Conservation (phyloP, 2,888 invertebrate species). For the Cheilosia vernalis region DNA sequence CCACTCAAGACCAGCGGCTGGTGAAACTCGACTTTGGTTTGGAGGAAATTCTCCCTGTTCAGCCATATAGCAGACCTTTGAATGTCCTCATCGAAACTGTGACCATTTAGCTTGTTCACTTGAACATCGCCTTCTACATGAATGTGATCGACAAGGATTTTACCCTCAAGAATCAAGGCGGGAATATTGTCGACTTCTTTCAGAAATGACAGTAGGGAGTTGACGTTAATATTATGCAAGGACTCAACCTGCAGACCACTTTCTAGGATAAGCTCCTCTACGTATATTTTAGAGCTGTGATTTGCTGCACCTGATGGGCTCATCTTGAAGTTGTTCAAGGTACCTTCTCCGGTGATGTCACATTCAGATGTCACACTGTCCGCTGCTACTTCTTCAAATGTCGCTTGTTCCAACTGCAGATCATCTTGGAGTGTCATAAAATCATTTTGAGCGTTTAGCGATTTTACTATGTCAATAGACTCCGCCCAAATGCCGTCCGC, state of each 20-base stretch:
- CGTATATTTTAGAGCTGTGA: constrained; percentile 78
- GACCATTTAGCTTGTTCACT: constrained; percentile 77
- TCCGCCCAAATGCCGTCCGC: constrained; percentile 76
- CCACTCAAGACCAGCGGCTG: constrained; percentile 77
- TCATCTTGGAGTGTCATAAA: constrained; percentile 79
- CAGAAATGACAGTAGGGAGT: constrained; percentile 79
- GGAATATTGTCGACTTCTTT: constrained; percentile 79
- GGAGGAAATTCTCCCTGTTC: constrained; percentile 81
- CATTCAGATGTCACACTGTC: constrained; percentile 80
- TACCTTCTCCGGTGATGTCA: constrained; percentile 80
- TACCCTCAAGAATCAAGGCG: constrained; percentile 81
- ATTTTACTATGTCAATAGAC: constrained; percentile 79
- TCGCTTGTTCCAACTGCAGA: constrained; percentile 78
- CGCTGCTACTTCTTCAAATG: constrained; percentile 79
- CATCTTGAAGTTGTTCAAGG: constrained; percentile 81
- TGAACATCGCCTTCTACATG: constrained; percentile 79
- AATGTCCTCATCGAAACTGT: constrained; percentile 78
- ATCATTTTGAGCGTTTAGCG: constrained; percentile 81
- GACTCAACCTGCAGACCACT: constrained; percentile 79
- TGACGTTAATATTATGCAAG: constrained; percentile 82
- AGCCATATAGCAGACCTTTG: constrained; percentile 82
- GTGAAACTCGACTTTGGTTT: constrained; percentile 78
- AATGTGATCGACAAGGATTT: constrained; percentile 83
- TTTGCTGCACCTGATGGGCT: constrained; percentile 78
- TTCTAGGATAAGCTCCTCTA: constrained; percentile 80